Base-by-base conservation (phyloP, 2,888 invertebrate genomes). In the Chaitophorus viminalis region DNA sequence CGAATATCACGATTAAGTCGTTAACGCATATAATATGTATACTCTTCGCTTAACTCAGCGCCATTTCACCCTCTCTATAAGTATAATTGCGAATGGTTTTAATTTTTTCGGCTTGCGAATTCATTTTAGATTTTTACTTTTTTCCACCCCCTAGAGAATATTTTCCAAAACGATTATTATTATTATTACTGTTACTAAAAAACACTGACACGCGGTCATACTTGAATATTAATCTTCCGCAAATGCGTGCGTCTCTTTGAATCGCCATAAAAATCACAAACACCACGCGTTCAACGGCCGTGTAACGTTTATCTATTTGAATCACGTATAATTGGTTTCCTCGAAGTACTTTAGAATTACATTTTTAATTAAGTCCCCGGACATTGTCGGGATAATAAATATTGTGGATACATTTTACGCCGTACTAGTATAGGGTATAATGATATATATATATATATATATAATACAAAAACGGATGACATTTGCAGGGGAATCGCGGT, bases 281-380 rank as follows among this genome's bases (percentile, higher is more conserved):
- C n/a, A 68, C 11, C 68, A 17, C 29, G 33, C 46, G 25, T 78
- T 60, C 60, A 79, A 79, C n/a, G n/a, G n/a, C 33, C 31, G 52
- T 17, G 33, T 54, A 33, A 36, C 25, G 31, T 46, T 46, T 70
- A 52, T 54, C 33, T 29, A 79, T 82, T 82, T 39, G 54, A 54
- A 74, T 74, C 82, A 72, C 82, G 72, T 72, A 54, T 52, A 72
- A 82, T 54, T n/a, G n/a, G 52, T 82, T 54, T 74, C 9, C 82
- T 54, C n/a, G n/a, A 36, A 82, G 65, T 65, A 36, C 65, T 68
- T 65, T 65, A 36, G 65, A 79, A 79, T 72, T 74, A 74, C 54
- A 54, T 82, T 82, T 82, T 82, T 82, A 82, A 82, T 82, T 54
- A 74, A 54, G 82, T 54, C 52, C n/a, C 29, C n/a, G 36, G 33